Conservation (phyloP, 2,797 vertebrate genomes). For the Sternotherus odoratus region DNA sequence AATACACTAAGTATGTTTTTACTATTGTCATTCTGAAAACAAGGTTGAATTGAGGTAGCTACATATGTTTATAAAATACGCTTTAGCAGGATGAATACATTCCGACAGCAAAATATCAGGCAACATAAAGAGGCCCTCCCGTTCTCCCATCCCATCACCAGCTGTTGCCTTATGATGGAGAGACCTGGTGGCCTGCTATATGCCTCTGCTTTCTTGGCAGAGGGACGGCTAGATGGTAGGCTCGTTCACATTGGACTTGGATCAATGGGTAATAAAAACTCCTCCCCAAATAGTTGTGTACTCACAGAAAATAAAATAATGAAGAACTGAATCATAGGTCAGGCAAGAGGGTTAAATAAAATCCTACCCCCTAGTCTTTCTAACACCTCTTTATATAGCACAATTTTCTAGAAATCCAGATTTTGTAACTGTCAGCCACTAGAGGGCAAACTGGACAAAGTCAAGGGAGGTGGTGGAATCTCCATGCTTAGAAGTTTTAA, state of each 20-base stretch:
- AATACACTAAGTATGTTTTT: background rate
- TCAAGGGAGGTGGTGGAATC: background rate
- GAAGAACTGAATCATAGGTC: background rate
- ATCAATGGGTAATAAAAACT: background rate
- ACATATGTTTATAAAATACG: background rate
- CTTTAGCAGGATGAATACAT: conserved; percentile 23
- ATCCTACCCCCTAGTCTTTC: background rate
- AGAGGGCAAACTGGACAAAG: conserved; percentile 58
- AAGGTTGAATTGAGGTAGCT: background rate
- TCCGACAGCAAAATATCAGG: background rate
- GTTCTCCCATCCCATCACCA: background rate
- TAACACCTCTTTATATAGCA: background rate
- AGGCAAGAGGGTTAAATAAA: background rate
- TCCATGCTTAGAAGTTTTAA: too few relatives aligned
- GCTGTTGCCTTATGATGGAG: background rate
- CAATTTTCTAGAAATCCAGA: rapidly evolving
- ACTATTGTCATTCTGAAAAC: conserved; percentile 8
- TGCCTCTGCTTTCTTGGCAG: background rate
- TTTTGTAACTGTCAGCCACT: background rate
- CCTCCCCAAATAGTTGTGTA: background rate
- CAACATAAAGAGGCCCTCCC: background rate
- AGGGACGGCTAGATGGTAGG: background rate
- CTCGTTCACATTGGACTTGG: background rate
- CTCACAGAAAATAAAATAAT: background rate
- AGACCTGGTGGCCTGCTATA: background rate